These are phyloP conservation scores for Drosophila pegasa DNA, from an alignment of 2,888 invertebrate species.

Conservation along the genomic window DNA sequence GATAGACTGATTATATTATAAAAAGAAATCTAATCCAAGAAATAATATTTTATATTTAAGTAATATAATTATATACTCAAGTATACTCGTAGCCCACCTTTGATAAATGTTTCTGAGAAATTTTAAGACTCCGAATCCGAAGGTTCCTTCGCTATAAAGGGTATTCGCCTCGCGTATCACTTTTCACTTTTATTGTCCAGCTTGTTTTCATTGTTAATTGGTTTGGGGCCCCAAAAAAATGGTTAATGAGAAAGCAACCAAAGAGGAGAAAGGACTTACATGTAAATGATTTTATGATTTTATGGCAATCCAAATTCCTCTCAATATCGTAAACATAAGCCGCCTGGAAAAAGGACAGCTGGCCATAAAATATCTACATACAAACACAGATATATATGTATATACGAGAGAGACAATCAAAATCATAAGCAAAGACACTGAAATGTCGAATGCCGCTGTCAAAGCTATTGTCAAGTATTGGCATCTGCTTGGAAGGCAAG, in stretches of 20 bases:
- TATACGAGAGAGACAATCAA: not conserved
- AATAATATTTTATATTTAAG: no score
- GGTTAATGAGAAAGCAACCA: slow-evolving; percentile 2
- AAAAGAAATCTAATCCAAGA: no score
- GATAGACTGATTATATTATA: not conserved
- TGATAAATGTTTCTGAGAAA: not conserved
- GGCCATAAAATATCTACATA: slow-evolving; percentile 10
- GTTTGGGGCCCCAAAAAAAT: slow-evolving; percentile 34
- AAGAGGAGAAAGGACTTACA: slow-evolving; percentile 39
- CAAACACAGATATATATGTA: not conserved
- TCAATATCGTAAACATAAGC: slow-evolving; percentile 23
- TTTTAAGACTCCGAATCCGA: no score
- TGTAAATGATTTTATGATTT: slow-evolving; percentile 54
- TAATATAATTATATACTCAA: no score
- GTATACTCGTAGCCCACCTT: no score
- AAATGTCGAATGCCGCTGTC: not conserved
- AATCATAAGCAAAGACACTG: not conserved
- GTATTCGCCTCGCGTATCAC: slow-evolving; percentile 11
- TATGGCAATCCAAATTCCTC: slow-evolving; percentile 1
- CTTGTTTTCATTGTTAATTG: slow-evolving; percentile 64
- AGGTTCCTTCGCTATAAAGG: no score
- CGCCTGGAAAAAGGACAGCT: slow-evolving; percentile 48
- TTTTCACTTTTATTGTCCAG: not conserved
- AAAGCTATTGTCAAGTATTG: not conserved
- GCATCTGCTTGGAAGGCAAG: not conserved